Evolutionary conservation across 2,113 vertebrate genomes (phyloP).

Genomic region (Tapirus terrestris): DNA sequence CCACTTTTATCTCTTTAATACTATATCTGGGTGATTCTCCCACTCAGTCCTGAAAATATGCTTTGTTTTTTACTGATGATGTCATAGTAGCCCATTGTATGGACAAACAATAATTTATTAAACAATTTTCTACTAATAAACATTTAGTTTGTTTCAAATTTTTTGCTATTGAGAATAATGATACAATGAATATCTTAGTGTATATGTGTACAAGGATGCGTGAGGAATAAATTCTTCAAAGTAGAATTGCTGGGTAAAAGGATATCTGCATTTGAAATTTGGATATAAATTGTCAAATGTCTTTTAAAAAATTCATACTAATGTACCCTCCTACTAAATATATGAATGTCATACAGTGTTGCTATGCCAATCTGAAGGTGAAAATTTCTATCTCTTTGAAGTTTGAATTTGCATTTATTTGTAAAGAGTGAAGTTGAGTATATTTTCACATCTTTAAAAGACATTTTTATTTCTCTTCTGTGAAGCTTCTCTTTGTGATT

Average conservation of each 20-base stretch:
- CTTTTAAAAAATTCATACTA: conserved; percentile 13
- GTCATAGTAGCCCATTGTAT: not conserved
- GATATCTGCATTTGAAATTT: conserved; percentile 49
- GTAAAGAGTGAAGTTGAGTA: conserved; percentile 45
- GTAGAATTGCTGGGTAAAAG: conserved; percentile 29
- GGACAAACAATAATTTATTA: not conserved
- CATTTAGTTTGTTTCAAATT: conserved; percentile 7
- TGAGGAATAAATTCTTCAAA: conserved; percentile 39
- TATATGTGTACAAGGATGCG: conserved; percentile 1
- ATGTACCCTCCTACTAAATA: conserved; percentile 17
- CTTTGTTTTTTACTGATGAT: not conserved
- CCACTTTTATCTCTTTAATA: not conserved
- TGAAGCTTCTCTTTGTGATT: not conserved
- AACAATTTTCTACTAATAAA: not conserved
- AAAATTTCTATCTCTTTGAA: conserved; percentile 51
- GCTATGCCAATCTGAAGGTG: conserved; percentile 32
- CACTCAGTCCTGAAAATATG: not conserved
- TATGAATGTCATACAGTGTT: not conserved
- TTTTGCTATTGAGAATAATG: not conserved
- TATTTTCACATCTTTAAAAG: conserved; percentile 62
- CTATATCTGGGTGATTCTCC: not conserved
- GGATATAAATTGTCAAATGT: conserved; percentile 41
- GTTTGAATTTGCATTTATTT: conserved; percentile 61
- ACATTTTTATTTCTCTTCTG: not conserved
- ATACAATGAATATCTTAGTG: not conserved